phyloP scores from a whole-genome alignment of 2,797 vertebrate species.

The Scolopax rusticola region DNA sequence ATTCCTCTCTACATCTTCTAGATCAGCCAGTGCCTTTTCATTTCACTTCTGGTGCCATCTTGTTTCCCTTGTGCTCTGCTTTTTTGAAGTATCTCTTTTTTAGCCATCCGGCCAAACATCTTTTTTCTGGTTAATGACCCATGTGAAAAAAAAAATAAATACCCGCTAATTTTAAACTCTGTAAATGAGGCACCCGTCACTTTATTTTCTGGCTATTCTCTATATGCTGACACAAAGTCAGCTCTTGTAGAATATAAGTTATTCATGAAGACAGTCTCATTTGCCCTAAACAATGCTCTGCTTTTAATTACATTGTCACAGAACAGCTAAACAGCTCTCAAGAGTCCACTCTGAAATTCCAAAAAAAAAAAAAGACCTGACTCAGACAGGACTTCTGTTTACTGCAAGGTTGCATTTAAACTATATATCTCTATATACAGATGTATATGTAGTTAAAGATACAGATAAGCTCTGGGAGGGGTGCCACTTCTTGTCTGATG shows the following conservation, averaged over 20 bases:
- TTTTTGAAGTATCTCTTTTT: not conserved
- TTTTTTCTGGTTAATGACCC: not conserved
- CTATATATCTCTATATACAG: not conserved
- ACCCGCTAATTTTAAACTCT: slow-evolving; percentile 14
- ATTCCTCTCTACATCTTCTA: not conserved
- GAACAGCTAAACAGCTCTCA: slow-evolving; percentile 32
- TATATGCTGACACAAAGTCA: slow-evolving; percentile 8
- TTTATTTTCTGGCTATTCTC: slow-evolving; percentile 6
- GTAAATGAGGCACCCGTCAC: not conserved
- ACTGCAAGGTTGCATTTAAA: not conserved
- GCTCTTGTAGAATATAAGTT: not conserved
- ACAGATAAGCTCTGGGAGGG: not conserved
- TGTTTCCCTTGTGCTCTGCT: not conserved
- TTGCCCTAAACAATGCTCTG: slow-evolving; percentile 49
- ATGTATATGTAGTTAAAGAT: not conserved
- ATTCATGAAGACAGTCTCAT: slow-evolving; percentile 35
- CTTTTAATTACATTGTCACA: slow-evolving; percentile 35
- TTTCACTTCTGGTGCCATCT: not conserved
- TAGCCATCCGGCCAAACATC: not conserved
- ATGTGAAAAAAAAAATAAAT: not conserved
- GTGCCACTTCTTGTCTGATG: not conserved
- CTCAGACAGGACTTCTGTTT: not conserved
- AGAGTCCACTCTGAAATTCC: slow-evolving; percentile 8
- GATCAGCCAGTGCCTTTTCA: not conserved
- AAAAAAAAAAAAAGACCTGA: not conserved